Evolutionary conservation across 2,888 invertebrate genomes (phyloP).

Genomic region (Artemia sinica): DNA sequence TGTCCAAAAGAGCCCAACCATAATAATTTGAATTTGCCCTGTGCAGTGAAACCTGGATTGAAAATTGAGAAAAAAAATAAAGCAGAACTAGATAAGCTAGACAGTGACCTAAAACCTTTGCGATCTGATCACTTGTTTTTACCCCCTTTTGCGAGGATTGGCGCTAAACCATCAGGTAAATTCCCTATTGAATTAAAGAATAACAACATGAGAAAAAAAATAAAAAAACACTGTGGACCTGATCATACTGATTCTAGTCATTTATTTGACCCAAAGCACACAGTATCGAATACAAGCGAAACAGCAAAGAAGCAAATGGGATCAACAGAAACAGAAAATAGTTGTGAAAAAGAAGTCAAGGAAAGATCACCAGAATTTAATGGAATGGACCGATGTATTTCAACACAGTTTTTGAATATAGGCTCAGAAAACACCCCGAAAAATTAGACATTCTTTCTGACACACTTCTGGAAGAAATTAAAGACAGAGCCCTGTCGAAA

Average conservation of each 20-base stretch:
- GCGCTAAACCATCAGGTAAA: not conserved
- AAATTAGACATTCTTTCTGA: not conserved
- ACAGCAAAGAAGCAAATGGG: too few species aligned
- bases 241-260: too few species aligned
- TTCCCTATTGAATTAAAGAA: not conserved
- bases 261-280: too few species aligned
- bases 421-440: not conserved
- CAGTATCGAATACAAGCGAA: too few species aligned
- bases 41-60: too few species aligned
- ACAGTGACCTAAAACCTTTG: not conserved
- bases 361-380: too few species aligned
- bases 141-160: constrained; percentile 1
- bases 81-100: not conserved
- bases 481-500: not conserved
- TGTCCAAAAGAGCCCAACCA: too few species aligned
- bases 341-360: too few species aligned
- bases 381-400: too few species aligned
- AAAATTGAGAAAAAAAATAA: too few species aligned
- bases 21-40: too few species aligned
- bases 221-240: not conserved
- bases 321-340: too few species aligned
- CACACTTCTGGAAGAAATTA: constrained; percentile 8
- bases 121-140: not conserved
- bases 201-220: not conserved
- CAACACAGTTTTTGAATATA: not conserved